These are phyloP conservation scores for Etheostoma nigrum DNA, from an alignment of 2,797 vertebrate genomes.

Conservation along the genomic window DNA sequence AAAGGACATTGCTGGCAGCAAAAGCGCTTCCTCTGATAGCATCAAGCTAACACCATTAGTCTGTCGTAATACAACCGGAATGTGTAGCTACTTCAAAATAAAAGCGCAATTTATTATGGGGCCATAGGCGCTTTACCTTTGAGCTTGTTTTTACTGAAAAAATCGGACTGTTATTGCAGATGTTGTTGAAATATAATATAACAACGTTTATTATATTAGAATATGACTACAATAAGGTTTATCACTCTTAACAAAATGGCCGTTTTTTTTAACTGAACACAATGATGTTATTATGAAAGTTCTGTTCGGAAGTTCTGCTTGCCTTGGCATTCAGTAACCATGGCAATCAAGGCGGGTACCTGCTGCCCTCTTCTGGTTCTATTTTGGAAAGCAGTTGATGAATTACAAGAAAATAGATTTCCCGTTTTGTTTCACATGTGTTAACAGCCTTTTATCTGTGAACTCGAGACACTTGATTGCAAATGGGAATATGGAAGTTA, in stretches of 20 bases:
- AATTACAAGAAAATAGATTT: not conserved
- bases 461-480: no score
- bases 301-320: not conserved
- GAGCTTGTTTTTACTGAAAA: not conserved
- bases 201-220: fast-evolving
- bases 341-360: not conserved
- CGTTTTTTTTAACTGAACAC: not conserved
- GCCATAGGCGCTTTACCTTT: fast-evolving
- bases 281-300: slow-evolving; percentile 1
- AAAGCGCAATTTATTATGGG: not conserved
- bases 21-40: not conserved
- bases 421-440: no score
- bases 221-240: not conserved
- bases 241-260: not conserved
- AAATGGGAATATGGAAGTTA: no score
- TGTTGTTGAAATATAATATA: not conserved
- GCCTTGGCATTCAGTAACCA: slow-evolving; percentile 7
- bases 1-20: not conserved
- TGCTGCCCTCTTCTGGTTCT: slow-evolving; percentile 23
- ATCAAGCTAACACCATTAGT: not conserved
- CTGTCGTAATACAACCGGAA: not conserved
- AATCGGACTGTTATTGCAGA: not conserved
- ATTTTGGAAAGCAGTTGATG: not conserved
- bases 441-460: no score
- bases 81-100: not conserved